Evolutionary conservation across 1,140 invertebrate genomes (phyloP), one percentile per base, ranked within the genome.

Genomic region (Drosophila sp.): DNA sequence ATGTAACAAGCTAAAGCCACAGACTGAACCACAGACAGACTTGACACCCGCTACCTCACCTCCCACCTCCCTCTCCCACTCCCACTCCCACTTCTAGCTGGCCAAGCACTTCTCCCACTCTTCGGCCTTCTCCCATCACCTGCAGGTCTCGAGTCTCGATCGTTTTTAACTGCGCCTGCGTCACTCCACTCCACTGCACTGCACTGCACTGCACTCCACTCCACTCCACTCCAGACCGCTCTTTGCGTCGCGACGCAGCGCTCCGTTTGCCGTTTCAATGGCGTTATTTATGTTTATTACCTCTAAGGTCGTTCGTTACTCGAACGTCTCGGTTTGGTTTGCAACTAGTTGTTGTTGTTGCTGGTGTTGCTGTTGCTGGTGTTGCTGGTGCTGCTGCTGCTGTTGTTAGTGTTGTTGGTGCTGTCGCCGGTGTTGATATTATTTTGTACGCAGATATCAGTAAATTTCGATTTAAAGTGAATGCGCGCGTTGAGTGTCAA

Each of bases 381-480:
- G 44, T 7, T 25, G 23, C 10, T 50, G 44, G 6, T 50, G 23
- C 3, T 50, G 44, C n/a, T 66, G 64, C 4, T 64, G 44, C 32
- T 72, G 29, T 32, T 76, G 54, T 77, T 68, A 47, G 38, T 78
- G 66, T 65, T 81, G 79, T 82, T 77, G 81, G 70, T 70, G 82
- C 80, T 90, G 86, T 90, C 86, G 81, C 82, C 76, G 79, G 70
- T 85, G 86, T 90, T 86, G 86, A 86, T 90, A 90, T 82, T 87
- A 83, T 90, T 90, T 90, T 90, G 86, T 90, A 90, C 79, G 82
- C 87, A 83, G 87, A 90, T 90, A 90, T 90, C 87, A 90, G 87
- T 90, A 90, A 90, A 90, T 90, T 90, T 90, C 83, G 87, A 90
- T 90, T 90, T 90, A 90, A 90, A 90, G 87, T 90, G 87, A 90